Evolutionary conservation across 1,140 invertebrate species (phyloP), one percentile per base, ranked within the genome.

Genomic region (Samia ricini): DNA sequence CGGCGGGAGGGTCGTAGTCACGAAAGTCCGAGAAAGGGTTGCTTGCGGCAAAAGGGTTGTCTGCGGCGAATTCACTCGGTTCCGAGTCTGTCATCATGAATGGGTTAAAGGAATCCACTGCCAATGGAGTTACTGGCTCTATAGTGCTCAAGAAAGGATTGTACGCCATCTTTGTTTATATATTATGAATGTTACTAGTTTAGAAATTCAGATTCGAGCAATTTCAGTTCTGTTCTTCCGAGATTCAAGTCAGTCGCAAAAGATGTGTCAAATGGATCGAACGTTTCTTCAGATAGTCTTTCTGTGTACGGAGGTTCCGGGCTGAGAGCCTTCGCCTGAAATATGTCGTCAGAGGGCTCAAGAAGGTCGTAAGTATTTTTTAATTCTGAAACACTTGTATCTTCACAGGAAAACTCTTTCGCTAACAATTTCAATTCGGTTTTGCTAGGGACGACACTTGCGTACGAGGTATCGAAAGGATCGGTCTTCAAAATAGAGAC

Each of bases 381-480:
- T 3, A 56, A 57, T 60, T 73, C 29, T 4, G 59, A 56, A 21
- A 55, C 56, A n/a, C 60, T 63, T 23, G 85, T 77, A 64, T 92
- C 90, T 59, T 90, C 91, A 19, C 91, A 91, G 56, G 90, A 91
- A 18, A 96, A 83, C 76, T 96, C 95, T 29, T 93, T 94, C 67
- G 95, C 95, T 4, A 96, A 90, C 21, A 95, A 78, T 80, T 95
- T 94, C 23, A 96, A 77, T 81, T 96, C 95, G 1, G 94, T 93
- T 85, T 94, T 94, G 5, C 94, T 94, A 3, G 95, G 95, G 49
- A 81, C 77, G 12, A 94, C 92, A 19, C 91, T 90, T 12, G 95
- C 95, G 72, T 95, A 94, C 2, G 95, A 96, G 0, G 96, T 97
- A 79, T 97, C 96, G 78, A 97, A 97, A 0, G 96, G 96, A 89